Conservation (phyloP, 2,888 invertebrate genomes). For the Parnassius orleans region DNA sequence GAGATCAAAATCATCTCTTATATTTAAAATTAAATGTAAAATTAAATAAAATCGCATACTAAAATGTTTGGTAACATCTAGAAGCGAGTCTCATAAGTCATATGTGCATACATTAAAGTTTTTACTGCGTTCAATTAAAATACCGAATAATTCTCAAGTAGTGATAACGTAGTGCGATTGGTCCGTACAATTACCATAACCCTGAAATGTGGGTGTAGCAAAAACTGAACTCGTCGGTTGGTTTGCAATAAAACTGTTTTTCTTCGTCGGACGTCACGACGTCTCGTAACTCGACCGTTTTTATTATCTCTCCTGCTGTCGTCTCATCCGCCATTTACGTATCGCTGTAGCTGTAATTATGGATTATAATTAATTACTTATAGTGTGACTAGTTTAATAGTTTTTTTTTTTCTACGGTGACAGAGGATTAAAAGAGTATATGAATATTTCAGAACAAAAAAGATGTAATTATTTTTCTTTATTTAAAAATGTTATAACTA, state of each 20-base stretch:
- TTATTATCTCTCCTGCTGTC: slow-evolving; percentile 8
- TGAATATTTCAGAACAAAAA: no score
- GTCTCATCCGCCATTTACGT: slow-evolving; percentile 2
- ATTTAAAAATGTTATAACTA: no score
- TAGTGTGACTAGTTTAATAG: no score
- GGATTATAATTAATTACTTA: background rate
- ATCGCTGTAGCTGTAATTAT: slow-evolving; percentile 3
- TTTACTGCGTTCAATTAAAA: background rate
- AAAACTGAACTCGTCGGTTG: background rate
- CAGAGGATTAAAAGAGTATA: no score
- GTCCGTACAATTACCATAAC: slow-evolving; percentile 15
- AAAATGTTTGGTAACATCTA: no score
- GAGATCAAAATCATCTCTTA: no score
- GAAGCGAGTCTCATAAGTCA: background rate
- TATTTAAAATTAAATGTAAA: no score
- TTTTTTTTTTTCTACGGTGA: no score
- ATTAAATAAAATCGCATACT: no score
- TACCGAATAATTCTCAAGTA: background rate
- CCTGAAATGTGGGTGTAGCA: slow-evolving; percentile 25
- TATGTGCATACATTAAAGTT: background rate
- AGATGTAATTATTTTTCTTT: no score
- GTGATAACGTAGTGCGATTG: slow-evolving; percentile 12
- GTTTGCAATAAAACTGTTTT: slow-evolving; percentile 16
- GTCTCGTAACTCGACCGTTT: slow-evolving; percentile 15
- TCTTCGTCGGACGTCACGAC: slow-evolving; percentile 16